Conservation (phyloP, 1,140 invertebrate species). For the fruit fly (Drosophila melanogaster) region Release_6_plus_ISO1_MT NC_004354.4:3890001-3890500, state of each 20-base stretch:
- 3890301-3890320: constrained; percentile 74
- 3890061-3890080: constrained; percentile 21
- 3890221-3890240: constrained; percentile 41
- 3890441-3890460: constrained; percentile 52
- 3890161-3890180: constrained; percentile 60
- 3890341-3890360: constrained; percentile 62
- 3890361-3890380: constrained; percentile 18
- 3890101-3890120: background rate
- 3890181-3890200: constrained; percentile 77
- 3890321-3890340: constrained; percentile 82
- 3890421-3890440: constrained; percentile 58
- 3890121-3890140: constrained; percentile 32
- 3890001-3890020: constrained; percentile 69
- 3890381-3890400: constrained; percentile 33
- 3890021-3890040: constrained; percentile 53
- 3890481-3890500: no score
- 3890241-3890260: constrained; percentile 72
- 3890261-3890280: constrained; percentile 81
- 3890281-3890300: constrained; percentile 82
- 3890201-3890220: constrained; percentile 76
- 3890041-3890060: constrained; percentile 29
- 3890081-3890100: constrained; percentile 18
- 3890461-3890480: constrained; percentile 47
- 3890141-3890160: constrained; percentile 5
- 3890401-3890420: constrained; percentile 29